Percentiles rank a stretch among this genome's conserved stretches.
phyloP scores from a whole-genome alignment of 1,140 invertebrate genomes.

The Drosophila novamexicana region DNA sequence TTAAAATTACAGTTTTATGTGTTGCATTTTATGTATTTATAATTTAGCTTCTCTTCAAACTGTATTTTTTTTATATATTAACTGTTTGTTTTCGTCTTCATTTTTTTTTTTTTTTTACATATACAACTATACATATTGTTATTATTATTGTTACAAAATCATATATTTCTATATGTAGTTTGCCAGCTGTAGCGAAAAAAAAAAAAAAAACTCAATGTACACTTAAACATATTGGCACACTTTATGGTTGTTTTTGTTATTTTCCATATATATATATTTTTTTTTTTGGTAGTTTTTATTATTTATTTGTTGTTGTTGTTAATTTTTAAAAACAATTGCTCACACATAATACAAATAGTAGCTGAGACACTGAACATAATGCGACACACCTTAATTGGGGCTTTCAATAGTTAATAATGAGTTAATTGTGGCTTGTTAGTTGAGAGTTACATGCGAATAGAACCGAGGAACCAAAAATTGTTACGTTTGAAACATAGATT shows the following conservation, averaged over 20 bases:
- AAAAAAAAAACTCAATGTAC: slow-evolving; percentile 48
- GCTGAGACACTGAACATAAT: slow-evolving; percentile 32
- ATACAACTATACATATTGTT: slow-evolving; percentile 75
- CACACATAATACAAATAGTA: slow-evolving; percentile 27
- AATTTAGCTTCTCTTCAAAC: slow-evolving; percentile 4
- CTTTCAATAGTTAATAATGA: slow-evolving; percentile 18
- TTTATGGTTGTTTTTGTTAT: slow-evolving; percentile 35
- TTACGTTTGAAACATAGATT: slow-evolving; percentile 40
- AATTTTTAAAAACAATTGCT: slow-evolving; percentile 5
- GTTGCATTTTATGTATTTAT: slow-evolving; percentile 11
- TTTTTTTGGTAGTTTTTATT: slow-evolving; percentile 11
- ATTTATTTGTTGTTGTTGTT: not conserved
- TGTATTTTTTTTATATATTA: slow-evolving; percentile 7
- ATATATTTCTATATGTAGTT: slow-evolving; percentile 12
- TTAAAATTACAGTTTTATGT: slow-evolving; percentile 41
- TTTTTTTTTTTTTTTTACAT: slow-evolving; percentile 50
- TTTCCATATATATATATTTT: not conserved
- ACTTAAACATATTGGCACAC: slow-evolving; percentile 74
- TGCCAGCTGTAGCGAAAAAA: slow-evolving; percentile 38
- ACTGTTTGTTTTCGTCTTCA: slow-evolving; percentile 29
- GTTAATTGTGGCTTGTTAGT: slow-evolving; percentile 20
- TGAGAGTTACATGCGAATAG: slow-evolving; percentile 31
- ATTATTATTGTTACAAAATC: slow-evolving; percentile 28
- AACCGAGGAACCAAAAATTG: slow-evolving; percentile 54
- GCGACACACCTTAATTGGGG: slow-evolving; percentile 2